phyloP scores from a whole-genome alignment of 2,797 vertebrate species.

The Gymnopithys bicolor region DNA sequence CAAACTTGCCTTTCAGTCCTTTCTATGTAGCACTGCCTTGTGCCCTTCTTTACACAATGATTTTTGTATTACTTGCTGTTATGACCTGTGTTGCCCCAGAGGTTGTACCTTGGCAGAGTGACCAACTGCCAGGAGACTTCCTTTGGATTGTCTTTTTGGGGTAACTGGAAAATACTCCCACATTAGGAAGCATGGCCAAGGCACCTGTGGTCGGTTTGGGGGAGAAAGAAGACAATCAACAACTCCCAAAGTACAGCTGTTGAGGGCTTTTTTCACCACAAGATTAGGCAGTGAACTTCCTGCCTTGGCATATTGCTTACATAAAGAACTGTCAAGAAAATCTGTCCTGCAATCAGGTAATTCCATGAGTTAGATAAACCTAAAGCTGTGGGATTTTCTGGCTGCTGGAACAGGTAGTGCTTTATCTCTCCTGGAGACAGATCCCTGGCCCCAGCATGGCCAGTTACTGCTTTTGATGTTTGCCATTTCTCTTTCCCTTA shows the following conservation, averaged over 20 bases:
- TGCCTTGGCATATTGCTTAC: neutral
- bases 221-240: neutral
- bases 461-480: conserved; percentile 7
- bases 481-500: neutral
- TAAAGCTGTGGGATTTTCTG: neutral
- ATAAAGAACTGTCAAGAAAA: neutral
- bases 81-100: neutral
- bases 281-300: neutral
- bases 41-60: neutral
- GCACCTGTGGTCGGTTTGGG: fast-evolving
- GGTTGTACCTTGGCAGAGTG: neutral
- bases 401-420: neutral
- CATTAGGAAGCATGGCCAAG: neutral
- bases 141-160: neutral
- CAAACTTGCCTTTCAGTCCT: neutral
- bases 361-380: neutral
- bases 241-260: neutral
- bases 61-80: neutral
- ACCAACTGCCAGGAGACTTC: neutral
- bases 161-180: neutral
- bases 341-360: neutral
- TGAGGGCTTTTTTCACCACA: neutral
- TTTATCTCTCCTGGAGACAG: neutral
- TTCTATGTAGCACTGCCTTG: neutral
- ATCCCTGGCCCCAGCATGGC: neutral